Conservation (phyloP, 2,797 vertebrate species). For the Sebastes reedi region DNA sequence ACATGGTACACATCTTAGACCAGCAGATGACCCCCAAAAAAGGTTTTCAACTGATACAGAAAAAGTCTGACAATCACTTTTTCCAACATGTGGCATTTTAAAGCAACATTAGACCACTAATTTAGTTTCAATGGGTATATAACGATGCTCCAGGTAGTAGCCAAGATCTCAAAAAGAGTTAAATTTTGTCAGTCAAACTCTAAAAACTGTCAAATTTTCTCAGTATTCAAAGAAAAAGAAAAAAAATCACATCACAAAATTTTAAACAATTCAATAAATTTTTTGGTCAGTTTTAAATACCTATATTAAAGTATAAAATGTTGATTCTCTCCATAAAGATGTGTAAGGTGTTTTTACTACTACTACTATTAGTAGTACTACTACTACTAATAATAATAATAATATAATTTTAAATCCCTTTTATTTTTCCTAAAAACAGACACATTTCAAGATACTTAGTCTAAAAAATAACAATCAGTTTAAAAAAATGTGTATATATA, state of each 20-base stretch:
- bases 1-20: background rate
- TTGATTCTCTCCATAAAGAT: background rate
- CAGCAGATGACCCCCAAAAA: background rate
- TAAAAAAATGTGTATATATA: background rate
- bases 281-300: background rate
- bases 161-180: background rate
- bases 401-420: too few relatives aligned
- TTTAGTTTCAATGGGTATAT: accelerated
- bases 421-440: background rate
- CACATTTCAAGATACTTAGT: background rate
- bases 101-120: background rate
- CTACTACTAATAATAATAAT: too few relatives aligned
- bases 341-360: too few relatives aligned
- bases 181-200: background rate
- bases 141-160: background rate
- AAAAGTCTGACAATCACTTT: background rate
- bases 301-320: background rate
- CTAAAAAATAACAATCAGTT: background rate
- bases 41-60: background rate
- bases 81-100: background rate
- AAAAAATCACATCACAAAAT: too few relatives aligned
- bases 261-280: background rate
- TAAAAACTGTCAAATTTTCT: background rate
- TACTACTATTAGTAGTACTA: too few relatives aligned
- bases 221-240: background rate